Evolutionary conservation across 2,797 vertebrate genomes (phyloP).

Genomic region (Galaxias olidus): DNA sequence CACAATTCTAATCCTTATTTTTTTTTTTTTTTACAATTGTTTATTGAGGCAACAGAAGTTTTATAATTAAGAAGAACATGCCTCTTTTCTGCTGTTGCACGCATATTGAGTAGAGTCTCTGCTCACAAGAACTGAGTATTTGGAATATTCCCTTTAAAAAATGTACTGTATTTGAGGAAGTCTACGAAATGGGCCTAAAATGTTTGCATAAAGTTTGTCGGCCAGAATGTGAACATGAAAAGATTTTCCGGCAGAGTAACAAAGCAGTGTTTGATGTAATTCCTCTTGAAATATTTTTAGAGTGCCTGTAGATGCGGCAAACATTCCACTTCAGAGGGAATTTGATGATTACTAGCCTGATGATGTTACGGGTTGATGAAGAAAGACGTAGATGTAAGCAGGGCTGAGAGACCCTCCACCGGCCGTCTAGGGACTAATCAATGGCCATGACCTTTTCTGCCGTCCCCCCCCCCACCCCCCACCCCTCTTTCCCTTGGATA

Average conservation of each 20-base stretch:
- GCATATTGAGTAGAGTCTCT: too few species aligned
- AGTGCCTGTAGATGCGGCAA: not conserved
- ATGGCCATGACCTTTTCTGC: not conserved
- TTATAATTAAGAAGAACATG: conserved; percentile 19
- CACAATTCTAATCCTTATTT: not conserved
- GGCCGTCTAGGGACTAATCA: not conserved
- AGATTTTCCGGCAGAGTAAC: not conserved
- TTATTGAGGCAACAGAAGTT: conserved; percentile 17
- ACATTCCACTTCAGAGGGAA: not conserved
- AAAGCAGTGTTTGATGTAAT: not conserved
- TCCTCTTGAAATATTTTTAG: not conserved
- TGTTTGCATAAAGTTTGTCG: not conserved
- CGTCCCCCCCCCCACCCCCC: too few species aligned
- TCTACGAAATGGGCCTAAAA: not conserved
- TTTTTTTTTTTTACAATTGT: not conserved
- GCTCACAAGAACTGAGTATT: too few species aligned
- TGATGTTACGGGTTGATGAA: not conserved
- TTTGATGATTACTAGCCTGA: conserved; percentile 4
- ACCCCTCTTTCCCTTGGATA: too few species aligned
- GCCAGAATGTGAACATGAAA: not conserved
- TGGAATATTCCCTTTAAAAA: too few species aligned
- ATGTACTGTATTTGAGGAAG: too few species aligned
- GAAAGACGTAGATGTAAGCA: not conserved
- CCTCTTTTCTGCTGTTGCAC: too few species aligned
- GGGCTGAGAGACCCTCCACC: not conserved